phyloP scores from a whole-genome alignment of 2,113 vertebrate species.

The Atractosteus spatula region DNA sequence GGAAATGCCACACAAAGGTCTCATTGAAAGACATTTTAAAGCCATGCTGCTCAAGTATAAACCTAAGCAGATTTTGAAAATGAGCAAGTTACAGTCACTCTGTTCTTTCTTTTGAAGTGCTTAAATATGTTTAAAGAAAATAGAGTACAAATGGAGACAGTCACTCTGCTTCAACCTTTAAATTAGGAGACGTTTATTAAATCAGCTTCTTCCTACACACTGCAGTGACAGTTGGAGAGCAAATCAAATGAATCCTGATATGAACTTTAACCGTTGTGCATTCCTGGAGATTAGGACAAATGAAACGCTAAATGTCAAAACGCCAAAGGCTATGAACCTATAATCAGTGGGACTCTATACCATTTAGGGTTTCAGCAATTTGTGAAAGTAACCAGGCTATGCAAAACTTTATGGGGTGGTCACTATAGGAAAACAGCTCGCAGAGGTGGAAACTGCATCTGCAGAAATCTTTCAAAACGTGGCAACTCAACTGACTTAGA shows the following conservation, averaged over 20 bases:
- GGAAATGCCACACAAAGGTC: not conserved
- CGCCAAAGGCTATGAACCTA: slow-evolving; percentile 34
- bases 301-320: slow-evolving; percentile 34
- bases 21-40: not conserved
- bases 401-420: not conserved
- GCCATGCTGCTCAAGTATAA: not conserved
- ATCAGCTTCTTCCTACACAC: slow-evolving; percentile 15
- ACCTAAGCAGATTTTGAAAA: not conserved
- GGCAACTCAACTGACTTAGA: too few relatives aligned
- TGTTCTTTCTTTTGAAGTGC: not conserved
- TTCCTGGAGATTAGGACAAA: slow-evolving; percentile 51
- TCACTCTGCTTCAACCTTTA: not conserved
- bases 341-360: not conserved
- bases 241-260: slow-evolving; percentile 45
- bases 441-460: not conserved
- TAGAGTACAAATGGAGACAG: not conserved
- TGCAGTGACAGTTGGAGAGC: slow-evolving; percentile 24
- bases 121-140: not conserved
- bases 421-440: slow-evolving; percentile 5
- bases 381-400: not conserved
- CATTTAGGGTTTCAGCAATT: slow-evolving; percentile 1
- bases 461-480: not conserved
- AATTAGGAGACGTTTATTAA: slow-evolving; percentile 26
- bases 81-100: not conserved
- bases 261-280: slow-evolving; percentile 61